A percentile compares a stretch with the other conserved stretches of the same genome.
Conservation (phyloP, 2,888 invertebrate species). For the Trichopria drosophilae region DNA sequence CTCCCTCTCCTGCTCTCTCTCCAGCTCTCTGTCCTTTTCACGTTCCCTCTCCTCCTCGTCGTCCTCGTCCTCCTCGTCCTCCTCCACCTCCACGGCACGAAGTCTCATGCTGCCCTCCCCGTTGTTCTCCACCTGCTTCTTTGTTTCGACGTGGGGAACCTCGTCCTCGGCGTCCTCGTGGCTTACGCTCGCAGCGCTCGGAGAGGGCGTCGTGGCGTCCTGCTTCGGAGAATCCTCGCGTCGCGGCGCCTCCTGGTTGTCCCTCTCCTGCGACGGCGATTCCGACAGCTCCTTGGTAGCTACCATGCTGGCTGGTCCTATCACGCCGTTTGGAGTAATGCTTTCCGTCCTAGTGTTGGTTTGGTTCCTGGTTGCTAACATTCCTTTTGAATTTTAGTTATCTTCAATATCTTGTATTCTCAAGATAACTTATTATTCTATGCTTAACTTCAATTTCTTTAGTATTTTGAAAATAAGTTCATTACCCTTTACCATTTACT, state of each 20-base stretch:
- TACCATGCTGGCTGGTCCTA: too few species aligned
- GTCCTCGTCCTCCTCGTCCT: conserved; percentile 39
- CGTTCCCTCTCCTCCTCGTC: conserved; percentile 37
- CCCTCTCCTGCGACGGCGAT: conserved; percentile 52
- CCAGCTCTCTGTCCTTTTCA: conserved; percentile 34
- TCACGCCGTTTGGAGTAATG: too few species aligned
- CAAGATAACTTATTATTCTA: too few species aligned
- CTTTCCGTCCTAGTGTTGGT: too few species aligned
- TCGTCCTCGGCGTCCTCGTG: conserved; percentile 35
- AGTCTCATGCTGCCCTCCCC: conserved; percentile 14
- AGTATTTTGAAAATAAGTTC: too few species aligned
- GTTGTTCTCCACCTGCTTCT: conserved; percentile 24
- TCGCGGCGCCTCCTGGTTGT: conserved; percentile 57
- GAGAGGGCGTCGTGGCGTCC: conserved; percentile 15
- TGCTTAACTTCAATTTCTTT: too few species aligned
- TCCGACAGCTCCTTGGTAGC: too few species aligned
- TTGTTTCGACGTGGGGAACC: conserved; percentile 38
- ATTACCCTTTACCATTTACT: too few species aligned
- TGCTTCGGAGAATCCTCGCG: conserved; percentile 54
- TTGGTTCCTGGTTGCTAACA: too few species aligned
- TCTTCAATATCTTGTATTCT: too few species aligned
- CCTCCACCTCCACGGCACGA: conserved; percentile 33
- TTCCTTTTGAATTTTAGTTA: too few species aligned
- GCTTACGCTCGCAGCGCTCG: conserved; percentile 48
- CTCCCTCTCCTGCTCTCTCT: conserved; percentile 30